Base-by-base conservation (phyloP, 2,888 invertebrate genomes). In the Drosophila mayaguana region DNA sequence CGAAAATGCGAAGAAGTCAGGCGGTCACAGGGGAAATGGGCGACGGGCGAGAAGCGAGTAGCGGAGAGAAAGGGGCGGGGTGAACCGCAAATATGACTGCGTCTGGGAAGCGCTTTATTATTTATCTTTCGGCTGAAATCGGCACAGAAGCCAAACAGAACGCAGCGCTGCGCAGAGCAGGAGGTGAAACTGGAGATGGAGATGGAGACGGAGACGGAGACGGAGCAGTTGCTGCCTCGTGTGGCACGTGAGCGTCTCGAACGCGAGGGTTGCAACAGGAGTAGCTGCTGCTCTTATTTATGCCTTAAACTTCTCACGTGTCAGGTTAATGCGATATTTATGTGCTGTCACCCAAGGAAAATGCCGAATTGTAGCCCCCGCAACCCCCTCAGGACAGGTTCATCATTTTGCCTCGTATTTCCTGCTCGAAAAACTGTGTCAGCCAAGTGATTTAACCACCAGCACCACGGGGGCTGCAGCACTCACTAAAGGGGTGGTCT, bases 61-160 rank as follows among this genome's bases (percentile, higher is more conserved):
- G 51, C 45, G 20, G 12, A 40, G 8, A 14, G 22, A 12, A 25
- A 5, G 9, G 16, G 43, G 9, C 20, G 14, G 22, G 51, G 71
- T 69, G 38, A 45, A 86, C 89, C 89, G 82, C 85, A 88, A 84
- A 84, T 84, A 84, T 84, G 82, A 89, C 80, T 88, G 80, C 83
- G 86, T 78, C 79, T 79, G 80, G 71, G 71, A 73, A 84, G 87
- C 81, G 80, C 86, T 78, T 80, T 88, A 85, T 85, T 85, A 85
- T 85, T 85, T 85, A 85, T 85, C 84, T 85, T 85, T 88, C 73
- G 73, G 80, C 84, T 88, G 84, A 78, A 88, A 85, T 83, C 87
- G 88, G 84, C 75, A 77, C 86, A 88, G 84, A 77, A 84, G 88
- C 88, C 79, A 70, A 69, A 72, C 59, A 80, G 78, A 74, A 68